These are phyloP conservation scores for Macroteleia sp. DNA, from an alignment of 2,888 invertebrate species.

Conservation along the genomic window DNA sequence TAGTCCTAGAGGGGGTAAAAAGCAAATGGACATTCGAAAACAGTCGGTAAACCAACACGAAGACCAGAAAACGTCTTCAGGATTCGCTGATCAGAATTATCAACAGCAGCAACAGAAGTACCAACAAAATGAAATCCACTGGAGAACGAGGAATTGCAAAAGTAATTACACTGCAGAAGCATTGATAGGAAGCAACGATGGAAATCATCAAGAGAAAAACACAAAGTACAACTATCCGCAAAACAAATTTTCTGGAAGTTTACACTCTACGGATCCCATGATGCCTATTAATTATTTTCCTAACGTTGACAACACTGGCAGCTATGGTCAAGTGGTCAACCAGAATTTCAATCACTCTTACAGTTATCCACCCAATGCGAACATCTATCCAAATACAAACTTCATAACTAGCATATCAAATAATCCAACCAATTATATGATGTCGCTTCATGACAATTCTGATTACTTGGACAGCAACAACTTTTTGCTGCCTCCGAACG, in stretches of 20 bases:
- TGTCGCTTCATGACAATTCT: slow-evolving; percentile 80
- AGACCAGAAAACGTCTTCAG: slow-evolving; percentile 68
- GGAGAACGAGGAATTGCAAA: slow-evolving; percentile 81
- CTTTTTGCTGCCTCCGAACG: slow-evolving; percentile 78
- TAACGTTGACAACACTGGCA: slow-evolving; percentile 77
- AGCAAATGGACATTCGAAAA: slow-evolving; percentile 80
- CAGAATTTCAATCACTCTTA: slow-evolving; percentile 81
- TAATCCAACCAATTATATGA: slow-evolving; percentile 80
- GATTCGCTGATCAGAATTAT: slow-evolving; percentile 69
- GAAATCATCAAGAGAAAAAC: slow-evolving; percentile 76
- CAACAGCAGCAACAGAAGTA: slow-evolving; percentile 74
- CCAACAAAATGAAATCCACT: slow-evolving; percentile 78
- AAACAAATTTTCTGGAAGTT: slow-evolving; percentile 77
- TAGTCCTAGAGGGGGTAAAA: slow-evolving; percentile 78
- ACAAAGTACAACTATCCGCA: slow-evolving; percentile 80
- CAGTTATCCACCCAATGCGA: slow-evolving; percentile 79
- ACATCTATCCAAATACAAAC: slow-evolving; percentile 80
- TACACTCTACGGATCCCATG: slow-evolving; percentile 74
- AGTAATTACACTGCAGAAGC: slow-evolving; percentile 84
- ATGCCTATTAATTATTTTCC: slow-evolving; percentile 82
- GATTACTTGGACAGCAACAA: slow-evolving; percentile 80
- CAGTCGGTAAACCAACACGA: slow-evolving; percentile 76
- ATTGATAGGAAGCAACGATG: slow-evolving; percentile 80
- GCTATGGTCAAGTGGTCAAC: slow-evolving; percentile 81
- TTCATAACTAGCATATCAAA: slow-evolving; percentile 82